phyloP scores from a whole-genome alignment of 2,113 vertebrate genomes.

The Mesocricetus auratus region DNA sequence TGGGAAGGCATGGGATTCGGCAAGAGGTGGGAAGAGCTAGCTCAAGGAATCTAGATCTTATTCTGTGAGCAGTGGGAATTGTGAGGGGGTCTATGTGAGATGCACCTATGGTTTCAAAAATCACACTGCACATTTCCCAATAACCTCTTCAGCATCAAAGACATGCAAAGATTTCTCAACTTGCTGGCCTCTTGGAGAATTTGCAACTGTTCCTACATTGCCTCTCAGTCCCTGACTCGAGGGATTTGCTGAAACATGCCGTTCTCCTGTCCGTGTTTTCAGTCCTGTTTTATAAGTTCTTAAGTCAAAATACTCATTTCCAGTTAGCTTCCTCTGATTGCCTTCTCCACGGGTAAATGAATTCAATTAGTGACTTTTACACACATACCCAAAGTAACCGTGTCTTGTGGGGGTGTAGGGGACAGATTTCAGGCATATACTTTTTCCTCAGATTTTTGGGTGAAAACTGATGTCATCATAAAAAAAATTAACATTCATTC shows the following conservation, averaged over 20 bases:
- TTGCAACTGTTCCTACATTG: neutral
- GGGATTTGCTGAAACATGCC: neutral
- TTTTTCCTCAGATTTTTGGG: neutral
- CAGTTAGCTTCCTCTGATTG: constrained; percentile 14
- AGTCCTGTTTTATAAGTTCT: neutral
- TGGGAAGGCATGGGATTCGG: no score
- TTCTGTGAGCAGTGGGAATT: neutral
- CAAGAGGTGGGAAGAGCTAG: neutral
- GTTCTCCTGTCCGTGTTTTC: neutral
- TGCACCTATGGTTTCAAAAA: neutral
- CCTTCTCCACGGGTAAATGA: constrained; percentile 14
- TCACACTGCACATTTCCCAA: neutral
- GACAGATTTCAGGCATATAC: neutral
- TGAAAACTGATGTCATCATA: constrained; percentile 1
- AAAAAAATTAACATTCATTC: constrained; percentile 50
- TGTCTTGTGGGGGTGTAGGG: neutral
- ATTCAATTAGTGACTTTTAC: constrained; percentile 14
- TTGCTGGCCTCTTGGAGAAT: neutral
- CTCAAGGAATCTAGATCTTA: neutral
- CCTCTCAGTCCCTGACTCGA: neutral
- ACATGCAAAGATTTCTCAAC: constrained; percentile 11
- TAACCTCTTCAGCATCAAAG: neutral
- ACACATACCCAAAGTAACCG: neutral
- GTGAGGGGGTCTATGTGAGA: neutral
- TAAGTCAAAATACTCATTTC: constrained; percentile 29